Evolutionary conservation across 2,797 vertebrate genomes (phyloP).

Genomic region (Petrocephalus schoutedeni): DNA sequence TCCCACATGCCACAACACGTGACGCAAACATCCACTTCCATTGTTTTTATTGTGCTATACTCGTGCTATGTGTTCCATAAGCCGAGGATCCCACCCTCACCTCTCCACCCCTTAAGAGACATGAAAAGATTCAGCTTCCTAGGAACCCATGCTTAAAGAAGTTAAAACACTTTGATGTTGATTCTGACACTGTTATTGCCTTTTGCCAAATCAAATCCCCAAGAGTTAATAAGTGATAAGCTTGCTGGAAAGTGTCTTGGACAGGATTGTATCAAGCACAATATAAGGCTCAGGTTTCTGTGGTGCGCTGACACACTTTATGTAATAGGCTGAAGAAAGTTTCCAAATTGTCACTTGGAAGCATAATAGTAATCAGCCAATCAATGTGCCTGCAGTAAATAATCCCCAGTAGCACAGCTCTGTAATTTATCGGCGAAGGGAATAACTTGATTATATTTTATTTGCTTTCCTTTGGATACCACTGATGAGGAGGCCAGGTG

Average conservation of each 20-base stretch:
- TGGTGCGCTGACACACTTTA: background rate
- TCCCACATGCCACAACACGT: background rate
- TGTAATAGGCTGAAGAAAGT: constrained; percentile 3
- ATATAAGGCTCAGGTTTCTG: background rate
- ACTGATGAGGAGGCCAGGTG: background rate
- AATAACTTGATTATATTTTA: background rate
- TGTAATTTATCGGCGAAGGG: background rate
- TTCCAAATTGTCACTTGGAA: background rate
- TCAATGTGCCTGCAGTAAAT: constrained; percentile 14
- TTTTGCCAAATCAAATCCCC: background rate
- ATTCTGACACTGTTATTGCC: background rate
- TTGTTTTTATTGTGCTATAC: background rate
- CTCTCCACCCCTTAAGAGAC: background rate
- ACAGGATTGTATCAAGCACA: background rate
- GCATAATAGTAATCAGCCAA: background rate
- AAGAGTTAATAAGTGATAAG: background rate
- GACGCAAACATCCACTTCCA: background rate
- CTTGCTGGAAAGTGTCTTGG: background rate
- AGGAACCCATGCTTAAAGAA: background rate
- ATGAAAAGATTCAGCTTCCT: background rate
- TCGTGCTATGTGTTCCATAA: background rate
- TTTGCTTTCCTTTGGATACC: background rate
- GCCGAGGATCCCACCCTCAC: background rate
- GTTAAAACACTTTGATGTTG: background rate
- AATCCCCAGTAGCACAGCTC: background rate